Evolutionary conservation across 2,113 vertebrate genomes (phyloP), one percentile per base, ranked within the genome.

Genomic region (Pipra filicauda): DNA sequence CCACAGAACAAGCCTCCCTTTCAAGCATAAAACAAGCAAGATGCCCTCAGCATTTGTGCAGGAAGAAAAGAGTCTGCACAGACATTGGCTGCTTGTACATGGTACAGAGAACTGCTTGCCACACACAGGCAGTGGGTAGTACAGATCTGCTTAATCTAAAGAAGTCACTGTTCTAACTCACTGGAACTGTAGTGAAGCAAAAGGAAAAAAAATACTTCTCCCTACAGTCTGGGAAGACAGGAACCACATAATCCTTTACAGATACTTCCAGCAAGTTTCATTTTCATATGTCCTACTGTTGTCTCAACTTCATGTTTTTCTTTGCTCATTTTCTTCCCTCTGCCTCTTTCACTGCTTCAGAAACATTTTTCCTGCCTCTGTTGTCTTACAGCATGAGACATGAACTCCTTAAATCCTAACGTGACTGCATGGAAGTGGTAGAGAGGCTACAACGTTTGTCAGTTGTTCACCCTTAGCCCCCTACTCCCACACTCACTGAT

Each of bases 1-100:
- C 89, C 95, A 97, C 92, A 95, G 86, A 96, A 98, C 96, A 98
- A 97, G 93, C 35, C 90, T 64, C 89, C 79, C 77, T 97, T 97
- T 97, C 92, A 97, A 86, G 79, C 24, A 35, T 27, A 95, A 96
- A 95, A 89, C 89, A 97, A 97, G 95, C 95, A 96, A 96, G 96
- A 96, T 95, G 59, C 44, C 78, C 87, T 93, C 89, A 95, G 78
- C 59, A 84, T 96, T 81, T 9, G 62, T 88, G 96, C 90, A 95
- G 96, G 89, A 57, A 79, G 84, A 91, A 84, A 89, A 93, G 81
- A 84, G 77, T 23, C 79, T 89, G 95, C 95, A 86, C 12, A 79
- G 95, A 95, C 62, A 74, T 72, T 59, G 27, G 74, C 92, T 79
- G 37, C 62, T 85, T 89, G 66, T 80, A 57, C 8, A 2, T 85